Percentiles rank a stretch among this genome's conserved stretches.
Conservation (phyloP, 2,888 invertebrate species). For the Enoplolaimus lenunculus region DNA sequence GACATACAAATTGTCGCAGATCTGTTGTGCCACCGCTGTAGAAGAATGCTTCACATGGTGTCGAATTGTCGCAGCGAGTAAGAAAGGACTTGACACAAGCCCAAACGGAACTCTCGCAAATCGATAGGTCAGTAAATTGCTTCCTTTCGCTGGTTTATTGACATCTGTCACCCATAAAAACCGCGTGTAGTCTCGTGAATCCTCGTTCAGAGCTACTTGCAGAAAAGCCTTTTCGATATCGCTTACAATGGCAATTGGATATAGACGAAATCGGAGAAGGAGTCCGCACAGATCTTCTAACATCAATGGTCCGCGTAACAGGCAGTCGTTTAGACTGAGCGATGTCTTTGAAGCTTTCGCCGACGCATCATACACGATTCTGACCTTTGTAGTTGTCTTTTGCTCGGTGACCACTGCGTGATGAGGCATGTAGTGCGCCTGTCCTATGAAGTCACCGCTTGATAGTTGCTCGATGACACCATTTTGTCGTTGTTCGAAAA, state of each 20-base stretch:
- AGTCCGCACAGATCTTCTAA: slow-evolving; percentile 22
- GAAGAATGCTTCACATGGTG: background rate
- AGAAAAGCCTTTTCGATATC: slow-evolving; percentile 26
- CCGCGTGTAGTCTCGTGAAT: slow-evolving; percentile 22
- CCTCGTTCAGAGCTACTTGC: background rate
- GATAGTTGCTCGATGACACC: slow-evolving; percentile 19
- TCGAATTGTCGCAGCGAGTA: slow-evolving; percentile 6
- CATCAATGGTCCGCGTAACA: slow-evolving; percentile 24
- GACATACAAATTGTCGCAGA: slow-evolving; percentile 25
- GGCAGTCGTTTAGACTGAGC: slow-evolving; percentile 25
- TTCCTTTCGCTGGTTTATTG: background rate
- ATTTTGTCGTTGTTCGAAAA: slow-evolving; percentile 18
- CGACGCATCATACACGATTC: slow-evolving; percentile 29
- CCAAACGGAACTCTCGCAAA: background rate
- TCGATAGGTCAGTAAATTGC: background rate
- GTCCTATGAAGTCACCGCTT: background rate
- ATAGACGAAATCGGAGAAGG: slow-evolving; percentile 23
- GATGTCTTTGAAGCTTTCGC: slow-evolving; percentile 17
- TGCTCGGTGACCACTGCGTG: slow-evolving; percentile 23
- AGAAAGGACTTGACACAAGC: slow-evolving; percentile 18
- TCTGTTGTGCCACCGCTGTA: background rate
- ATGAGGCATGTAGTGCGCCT: slow-evolving; percentile 26
- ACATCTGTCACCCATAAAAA: slow-evolving; percentile 25
- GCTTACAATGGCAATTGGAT: slow-evolving; percentile 23
- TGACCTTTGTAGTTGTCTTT: slow-evolving; percentile 26